A percentile compares a stretch with the other conserved stretches of the same genome.
Evolutionary conservation across 2,113 vertebrate species (phyloP).

Genomic region (Platysteira castanea): DNA sequence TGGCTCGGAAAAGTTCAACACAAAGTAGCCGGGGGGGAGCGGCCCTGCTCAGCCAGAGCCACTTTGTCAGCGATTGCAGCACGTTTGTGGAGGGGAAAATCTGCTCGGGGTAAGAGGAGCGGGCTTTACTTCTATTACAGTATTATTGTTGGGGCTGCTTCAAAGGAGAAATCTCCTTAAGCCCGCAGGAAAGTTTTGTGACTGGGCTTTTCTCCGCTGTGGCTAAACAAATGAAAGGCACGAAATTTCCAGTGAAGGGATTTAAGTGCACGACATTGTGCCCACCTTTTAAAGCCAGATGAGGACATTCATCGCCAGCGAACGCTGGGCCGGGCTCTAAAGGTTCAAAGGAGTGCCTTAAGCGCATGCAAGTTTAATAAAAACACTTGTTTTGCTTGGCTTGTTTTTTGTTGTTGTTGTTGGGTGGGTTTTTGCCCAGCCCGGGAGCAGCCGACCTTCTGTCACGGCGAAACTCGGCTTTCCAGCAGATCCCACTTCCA

Average conservation of each 20-base stretch:
- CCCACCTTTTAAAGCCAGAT: slow-evolving; percentile 68
- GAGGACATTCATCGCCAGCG: slow-evolving; percentile 58
- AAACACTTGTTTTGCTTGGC: slow-evolving; percentile 57
- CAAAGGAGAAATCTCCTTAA: slow-evolving; percentile 67
- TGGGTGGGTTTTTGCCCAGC: not conserved
- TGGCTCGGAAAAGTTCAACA: slow-evolving; percentile 59
- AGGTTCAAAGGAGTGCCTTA: slow-evolving; percentile 67
- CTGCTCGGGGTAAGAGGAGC: slow-evolving; percentile 37
- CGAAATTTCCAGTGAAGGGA: slow-evolving; percentile 60
- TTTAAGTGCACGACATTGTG: slow-evolving; percentile 70
- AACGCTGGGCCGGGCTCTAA: slow-evolving; percentile 45
- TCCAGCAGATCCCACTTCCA: slow-evolving; percentile 18
- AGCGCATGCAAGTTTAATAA: slow-evolving; percentile 63
- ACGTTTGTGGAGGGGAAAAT: slow-evolving; percentile 50
- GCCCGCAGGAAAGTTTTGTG: slow-evolving; percentile 65
- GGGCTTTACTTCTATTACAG: slow-evolving; percentile 69
- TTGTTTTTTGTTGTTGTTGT: not conserved
- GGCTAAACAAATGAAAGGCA: slow-evolving; percentile 71
- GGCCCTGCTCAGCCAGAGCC: slow-evolving; percentile 7
- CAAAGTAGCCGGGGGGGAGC: not conserved
- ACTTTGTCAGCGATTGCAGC: slow-evolving; percentile 12
- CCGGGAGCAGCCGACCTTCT: slow-evolving; percentile 55
- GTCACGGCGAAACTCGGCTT: not conserved
- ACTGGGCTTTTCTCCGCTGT: slow-evolving; percentile 68
- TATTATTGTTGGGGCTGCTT: slow-evolving; percentile 62